Evolutionary conservation across 2,113 vertebrate genomes (phyloP), one percentile per base, ranked within the genome.

Genomic region (Anolis carolinensis): DNA sequence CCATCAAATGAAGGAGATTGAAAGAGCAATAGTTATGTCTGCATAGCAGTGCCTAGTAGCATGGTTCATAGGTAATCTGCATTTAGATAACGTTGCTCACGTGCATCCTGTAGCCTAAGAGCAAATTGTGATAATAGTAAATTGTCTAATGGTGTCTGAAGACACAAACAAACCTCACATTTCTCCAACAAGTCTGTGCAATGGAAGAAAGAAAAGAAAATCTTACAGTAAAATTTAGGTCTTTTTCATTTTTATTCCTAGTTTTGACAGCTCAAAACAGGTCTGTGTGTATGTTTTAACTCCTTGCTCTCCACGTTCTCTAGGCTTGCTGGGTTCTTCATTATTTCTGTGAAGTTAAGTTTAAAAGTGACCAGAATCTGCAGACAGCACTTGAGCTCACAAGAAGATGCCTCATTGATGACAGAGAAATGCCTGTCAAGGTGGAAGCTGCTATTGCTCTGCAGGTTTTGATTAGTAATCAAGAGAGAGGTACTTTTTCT

Each of bases 281-380:
- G 32, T 48, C 20, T 50, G 27, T 81, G 44, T 8, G 5, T 10
- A 2, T 68, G 65, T 52, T 27, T 63, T 70, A 63, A 2, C 77
- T 67, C 32, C 70, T 93, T 89, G 65, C 55, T 90, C 3, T 3
- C 0, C 39, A 39, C 87, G 8, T 87, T 11, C 88, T 89, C 11
- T 82, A 99, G 99, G 99, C 99, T 92, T 99, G 99, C 90, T 99
- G 99, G 98, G 98, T 99, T 77, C 97, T 99, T 92, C 99, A 99
- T 93, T 99, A 99, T 96, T 99, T 99, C 95, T 99, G 98, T 85
- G 98, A 99, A 97, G 99, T 99, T 71, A 99, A 98, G 93, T 99
- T 99, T 93, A 99, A 99, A 97, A 98, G 95, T 92, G 98, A 99
- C 95, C 98, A 98, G 96, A 99, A 99, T 93, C 97, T 99, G 81